Evolutionary conservation across 2,888 invertebrate species (phyloP).

Genomic region (Lottia gigantea): DNA sequence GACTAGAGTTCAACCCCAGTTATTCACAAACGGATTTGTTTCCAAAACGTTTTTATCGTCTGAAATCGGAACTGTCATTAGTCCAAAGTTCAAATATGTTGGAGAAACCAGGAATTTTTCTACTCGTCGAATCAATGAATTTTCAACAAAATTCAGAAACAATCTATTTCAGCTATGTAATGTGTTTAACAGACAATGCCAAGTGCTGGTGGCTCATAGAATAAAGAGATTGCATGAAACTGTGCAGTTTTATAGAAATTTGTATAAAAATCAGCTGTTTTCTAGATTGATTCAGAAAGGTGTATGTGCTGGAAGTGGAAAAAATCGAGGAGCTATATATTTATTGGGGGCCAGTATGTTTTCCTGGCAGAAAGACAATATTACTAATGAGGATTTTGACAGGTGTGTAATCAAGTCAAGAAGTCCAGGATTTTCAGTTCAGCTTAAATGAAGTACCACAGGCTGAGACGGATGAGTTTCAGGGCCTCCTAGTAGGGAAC

Average conservation of each 20-base stretch:
- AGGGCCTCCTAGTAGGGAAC: no score
- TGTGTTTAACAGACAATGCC: constrained; percentile 52
- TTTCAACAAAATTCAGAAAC: constrained; percentile 27
- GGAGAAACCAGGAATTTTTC: not conserved
- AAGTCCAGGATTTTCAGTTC: no score
- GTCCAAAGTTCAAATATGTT: no score
- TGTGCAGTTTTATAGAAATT: constrained; percentile 44
- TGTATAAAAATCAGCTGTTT: constrained; percentile 46
- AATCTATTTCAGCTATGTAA: constrained; percentile 34
- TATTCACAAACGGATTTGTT: no score
- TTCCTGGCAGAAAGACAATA: constrained; percentile 56
- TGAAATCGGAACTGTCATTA: no score
- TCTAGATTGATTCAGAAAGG: constrained; percentile 33
- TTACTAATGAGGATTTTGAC: constrained; percentile 55
- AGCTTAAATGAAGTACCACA: no score
- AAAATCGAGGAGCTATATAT: constrained; percentile 28
- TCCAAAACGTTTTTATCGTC: no score
- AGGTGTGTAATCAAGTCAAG: constrained; percentile 43
- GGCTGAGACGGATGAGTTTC: no score
- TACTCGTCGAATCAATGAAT: not conserved
- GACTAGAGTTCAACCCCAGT: no score
- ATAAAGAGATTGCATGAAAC: constrained; percentile 51
- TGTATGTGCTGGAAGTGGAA: constrained; percentile 36
- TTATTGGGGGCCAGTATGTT: constrained; percentile 55
- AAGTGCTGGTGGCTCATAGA: constrained; percentile 54